Base-by-base conservation (phyloP, 2,797 vertebrate genomes). In the Alfaro cultratus region DNA sequence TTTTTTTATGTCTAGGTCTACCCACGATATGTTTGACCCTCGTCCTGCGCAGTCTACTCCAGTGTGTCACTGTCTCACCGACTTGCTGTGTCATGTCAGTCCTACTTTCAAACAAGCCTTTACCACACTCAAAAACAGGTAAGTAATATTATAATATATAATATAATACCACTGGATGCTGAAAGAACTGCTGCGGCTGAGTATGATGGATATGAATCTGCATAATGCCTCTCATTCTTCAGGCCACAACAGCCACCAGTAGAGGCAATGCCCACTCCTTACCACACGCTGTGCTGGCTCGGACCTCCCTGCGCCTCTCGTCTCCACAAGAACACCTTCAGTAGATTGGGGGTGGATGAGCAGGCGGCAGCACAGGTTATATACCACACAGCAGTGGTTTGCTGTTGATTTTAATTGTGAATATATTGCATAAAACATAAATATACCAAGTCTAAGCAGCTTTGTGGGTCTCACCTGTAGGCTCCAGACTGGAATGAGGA, bases 401-500 rank as follows among this genome's bases (percentile, higher is more conserved):
- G 29, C 29, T 78, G 3, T n/a, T 16, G n/a, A 72, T 49, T 86
- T 43, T 46, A 55, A 31, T 82, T 41, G 31, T 46, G 26, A 2
- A 31, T 1, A 34, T 15, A 31, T 1, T 31, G 18, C n/a, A 12
- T 79, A 2, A 68, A 77, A 77, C 13, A 46, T 46, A 46, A 45
- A 18, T 71, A 71, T 45, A 45, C 41, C 13, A 26, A 45, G 45
- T 26, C 31, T 62, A 41, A 73, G 46, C n/a, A 18, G 76, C 55
- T 78, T 18, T 68, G 34, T 79, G 79, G 64, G 1, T 75, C 68
- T 82, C 26, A 75, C 49, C 16, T 8, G 0, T 51, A 97, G 96
- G 87, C 90, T 77, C 94, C 95, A 82, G 96, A 97, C 85, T 97
- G 96, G 96, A 97, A 97, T 83, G 96, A 96, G 86, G 96, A 96